These are phyloP conservation scores for Limenitis arthemis DNA, from an alignment of 2,888 invertebrate species.

Conservation along the genomic window DNA sequence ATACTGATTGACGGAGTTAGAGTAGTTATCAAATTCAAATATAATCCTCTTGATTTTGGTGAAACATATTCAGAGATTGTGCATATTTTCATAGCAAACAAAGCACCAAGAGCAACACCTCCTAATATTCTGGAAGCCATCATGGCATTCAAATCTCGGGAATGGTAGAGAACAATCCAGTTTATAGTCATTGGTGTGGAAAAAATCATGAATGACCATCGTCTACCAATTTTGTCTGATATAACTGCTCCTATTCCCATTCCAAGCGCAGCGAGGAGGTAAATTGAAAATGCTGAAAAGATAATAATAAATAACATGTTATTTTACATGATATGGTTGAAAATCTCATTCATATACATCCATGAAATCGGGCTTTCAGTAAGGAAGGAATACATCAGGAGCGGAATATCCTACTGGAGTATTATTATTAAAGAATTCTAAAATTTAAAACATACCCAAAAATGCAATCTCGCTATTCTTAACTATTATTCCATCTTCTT, in stretches of 20 bases:
- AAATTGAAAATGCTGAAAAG: neutral
- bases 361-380: too few species aligned
- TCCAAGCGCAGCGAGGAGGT: neutral
- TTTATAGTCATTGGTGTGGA: neutral
- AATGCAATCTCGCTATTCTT: neutral
- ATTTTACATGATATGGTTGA: too few species aligned
- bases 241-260: neutral
- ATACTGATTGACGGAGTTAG: neutral
- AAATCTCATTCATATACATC: too few species aligned
- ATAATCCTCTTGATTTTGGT: neutral
- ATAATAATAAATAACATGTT: neutral
- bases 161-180: constrained; percentile 5
- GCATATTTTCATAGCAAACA: too few species aligned
- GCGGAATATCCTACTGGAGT: too few species aligned
- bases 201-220: constrained; percentile 1
- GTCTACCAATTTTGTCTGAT: neutral
- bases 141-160: too few species aligned
- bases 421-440: too few species aligned
- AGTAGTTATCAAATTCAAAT: neutral
- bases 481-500: neutral
- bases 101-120: too few species aligned
- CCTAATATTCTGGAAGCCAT: too few species aligned
- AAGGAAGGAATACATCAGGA: too few species aligned
- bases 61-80: constrained; percentile 3
- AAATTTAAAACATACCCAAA: neutral